Evolutionary conservation across 1,140 invertebrate genomes (phyloP), one percentile per base, ranked within the genome.

Genomic region (Centruroides vittatus): DNA sequence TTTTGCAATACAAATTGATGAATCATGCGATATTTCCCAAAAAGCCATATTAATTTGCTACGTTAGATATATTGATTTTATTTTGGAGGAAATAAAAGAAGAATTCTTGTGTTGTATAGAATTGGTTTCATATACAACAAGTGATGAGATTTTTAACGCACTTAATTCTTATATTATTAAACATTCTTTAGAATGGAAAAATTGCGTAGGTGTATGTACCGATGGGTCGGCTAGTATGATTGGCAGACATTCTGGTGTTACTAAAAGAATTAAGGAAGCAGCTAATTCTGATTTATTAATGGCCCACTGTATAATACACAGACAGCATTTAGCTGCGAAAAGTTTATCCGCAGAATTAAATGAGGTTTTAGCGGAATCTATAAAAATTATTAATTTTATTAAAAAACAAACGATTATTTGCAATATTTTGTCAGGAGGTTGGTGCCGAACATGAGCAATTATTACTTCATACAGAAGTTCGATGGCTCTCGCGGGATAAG

Each of bases 401-500:
- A 10, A 59, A 51, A 36, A 72, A 70, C 64, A 67, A 65, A 58
- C 60, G 67, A 62, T 61, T 72, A 59, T 73, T 73, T 63, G 35
- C 36, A 65, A 58, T 67, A 54, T 65, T 70, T 60, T 72, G 67
- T 63, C 61, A 71, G 61, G 67, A 72, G 62, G 68, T 72, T 65
- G 70, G 66, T 64, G 61, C 64, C 64, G 61, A 68, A 55, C 68
- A 70, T 65, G 64, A 66, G 59, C 59, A 62, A 59, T 66, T 74
- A 53, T 62, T 72, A 47, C 67, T 70, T 55, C 69, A 72, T 62
- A 70, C 59, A 51, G 67, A 73, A 66, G 69, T 72, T 48, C 60
- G 69, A 55, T 73, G 72, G 72, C 63, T 73, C 54, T 73, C 67
- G 66, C 70, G 65, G 67, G 70, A 69, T 58, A 69, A 66, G 60